Conservation (phyloP, 2,797 vertebrate species). For the Enteromius afrohamiltoni region DNA sequence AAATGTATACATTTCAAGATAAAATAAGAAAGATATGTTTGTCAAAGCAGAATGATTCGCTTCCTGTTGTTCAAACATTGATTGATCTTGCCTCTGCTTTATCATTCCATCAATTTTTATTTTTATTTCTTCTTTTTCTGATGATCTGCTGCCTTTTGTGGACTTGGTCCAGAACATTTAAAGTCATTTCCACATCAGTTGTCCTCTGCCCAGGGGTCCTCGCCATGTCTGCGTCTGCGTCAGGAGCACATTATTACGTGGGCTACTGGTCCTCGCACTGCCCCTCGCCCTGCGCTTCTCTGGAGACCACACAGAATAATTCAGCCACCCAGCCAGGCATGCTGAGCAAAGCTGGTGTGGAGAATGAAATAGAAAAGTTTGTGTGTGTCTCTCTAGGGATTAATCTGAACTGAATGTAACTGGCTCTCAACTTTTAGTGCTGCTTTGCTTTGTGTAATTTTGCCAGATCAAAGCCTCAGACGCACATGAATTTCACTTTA, state of each 20-base stretch:
- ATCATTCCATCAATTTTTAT: constrained; percentile 14
- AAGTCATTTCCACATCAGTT: constrained; percentile 69
- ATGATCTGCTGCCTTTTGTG: constrained; percentile 71
- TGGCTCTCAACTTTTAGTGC: constrained; percentile 75
- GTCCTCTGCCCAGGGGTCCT: constrained; percentile 60
- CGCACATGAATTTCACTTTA: neutral
- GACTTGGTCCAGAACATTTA: constrained; percentile 75
- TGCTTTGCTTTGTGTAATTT: constrained; percentile 68
- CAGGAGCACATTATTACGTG: constrained; percentile 81
- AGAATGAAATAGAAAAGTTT: constrained; percentile 77
- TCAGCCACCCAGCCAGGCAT: constrained; percentile 78
- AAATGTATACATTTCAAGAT: constrained; percentile 58
- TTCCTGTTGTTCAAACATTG: neutral
- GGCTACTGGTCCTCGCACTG: constrained; percentile 78
- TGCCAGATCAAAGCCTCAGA: constrained; percentile 55
- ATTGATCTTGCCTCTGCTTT: neutral
- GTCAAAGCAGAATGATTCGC: neutral
- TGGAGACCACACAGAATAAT: constrained; percentile 79
- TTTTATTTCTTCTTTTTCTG: constrained; percentile 21
- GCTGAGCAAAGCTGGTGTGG: constrained; percentile 83
- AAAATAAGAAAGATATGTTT: constrained; percentile 31
- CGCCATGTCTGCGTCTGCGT: constrained; percentile 43
- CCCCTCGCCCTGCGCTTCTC: constrained; percentile 67
- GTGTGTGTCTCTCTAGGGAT: constrained; percentile 76
- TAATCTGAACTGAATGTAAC: constrained; percentile 75